phyloP scores from a whole-genome alignment of 2,888 invertebrate species.

The Erannis defoliaria region DNA sequence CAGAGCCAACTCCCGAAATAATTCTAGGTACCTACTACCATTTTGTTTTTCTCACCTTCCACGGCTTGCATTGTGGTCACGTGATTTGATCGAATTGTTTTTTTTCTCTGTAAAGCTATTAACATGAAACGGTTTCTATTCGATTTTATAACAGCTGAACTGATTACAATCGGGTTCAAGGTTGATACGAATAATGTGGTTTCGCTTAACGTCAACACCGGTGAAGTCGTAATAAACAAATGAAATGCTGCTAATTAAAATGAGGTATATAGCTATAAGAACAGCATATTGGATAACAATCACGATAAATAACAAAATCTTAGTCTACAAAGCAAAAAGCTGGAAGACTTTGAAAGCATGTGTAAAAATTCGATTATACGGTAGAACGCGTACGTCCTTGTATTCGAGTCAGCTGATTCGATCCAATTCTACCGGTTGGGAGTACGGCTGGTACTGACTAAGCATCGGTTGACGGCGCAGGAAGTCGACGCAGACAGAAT shows the following conservation, averaged over 20 bases:
- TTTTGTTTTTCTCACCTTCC: constrained; percentile 76
- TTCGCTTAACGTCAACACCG: constrained; percentile 3
- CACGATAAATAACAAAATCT: constrained; percentile 6
- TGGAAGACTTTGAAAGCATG: constrained; percentile 46
- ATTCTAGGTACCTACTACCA: constrained; percentile 56
- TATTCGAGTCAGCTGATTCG: constrained; percentile 55
- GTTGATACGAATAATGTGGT: constrained; percentile 15
- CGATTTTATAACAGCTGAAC: constrained; percentile 43
- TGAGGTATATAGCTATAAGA: background rate
- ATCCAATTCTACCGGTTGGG: constrained; percentile 39
- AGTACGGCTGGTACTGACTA: constrained; percentile 56
- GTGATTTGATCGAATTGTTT: constrained; percentile 53
- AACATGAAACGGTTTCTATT: constrained; percentile 45
- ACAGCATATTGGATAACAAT: background rate
- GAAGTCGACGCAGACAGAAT: constrained; percentile 58
- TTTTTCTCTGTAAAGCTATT: constrained; percentile 16
- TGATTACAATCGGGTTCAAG: constrained; percentile 30
- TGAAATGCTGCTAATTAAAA: background rate
- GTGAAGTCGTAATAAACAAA: constrained; percentile 14
- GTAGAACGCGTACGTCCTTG: constrained; percentile 59
- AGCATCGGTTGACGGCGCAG: constrained; percentile 53
- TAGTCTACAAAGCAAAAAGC: constrained; percentile 10
- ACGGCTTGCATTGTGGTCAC: constrained; percentile 73
- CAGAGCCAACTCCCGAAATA: constrained; percentile 76
- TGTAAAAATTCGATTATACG: constrained; percentile 58